Percentiles rank a stretch among this genome's conserved stretches.
Evolutionary conservation across 2,797 vertebrate genomes (phyloP).

Genomic region (Myotis vivesi): DNA sequence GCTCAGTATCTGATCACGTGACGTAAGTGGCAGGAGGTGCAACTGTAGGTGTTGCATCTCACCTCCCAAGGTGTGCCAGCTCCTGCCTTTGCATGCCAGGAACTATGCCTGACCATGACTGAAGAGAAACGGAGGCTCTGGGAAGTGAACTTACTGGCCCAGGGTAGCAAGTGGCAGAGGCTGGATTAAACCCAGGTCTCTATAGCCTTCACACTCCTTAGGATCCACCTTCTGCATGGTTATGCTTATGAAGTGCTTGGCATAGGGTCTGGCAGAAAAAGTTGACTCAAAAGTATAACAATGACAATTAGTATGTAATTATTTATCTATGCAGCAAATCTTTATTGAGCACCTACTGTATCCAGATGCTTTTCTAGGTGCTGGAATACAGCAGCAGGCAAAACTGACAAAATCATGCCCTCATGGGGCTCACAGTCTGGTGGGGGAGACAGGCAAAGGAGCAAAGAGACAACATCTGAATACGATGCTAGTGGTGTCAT

Average conservation of each 20-base stretch:
- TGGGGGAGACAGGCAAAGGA: not conserved
- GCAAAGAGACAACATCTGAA: not conserved
- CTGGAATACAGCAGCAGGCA: not conserved
- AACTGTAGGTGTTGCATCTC: not conserved
- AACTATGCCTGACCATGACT: not conserved
- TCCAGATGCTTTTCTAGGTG: not conserved
- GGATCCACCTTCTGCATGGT: not conserved
- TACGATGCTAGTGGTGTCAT: not conserved
- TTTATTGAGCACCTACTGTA: not conserved
- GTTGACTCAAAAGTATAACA: not conserved
- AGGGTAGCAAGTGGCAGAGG: not conserved
- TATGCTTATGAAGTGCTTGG: not conserved
- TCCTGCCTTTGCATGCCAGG: not conserved
- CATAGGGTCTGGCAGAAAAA: not conserved
- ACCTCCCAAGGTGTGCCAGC: not conserved
- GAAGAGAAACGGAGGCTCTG: not conserved
- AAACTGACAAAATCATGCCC: not conserved
- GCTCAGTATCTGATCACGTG: too few relatives aligned
- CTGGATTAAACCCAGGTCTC: not conserved
- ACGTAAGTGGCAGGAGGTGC: accelerated
- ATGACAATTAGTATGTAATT: not conserved
- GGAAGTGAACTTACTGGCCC: not conserved
- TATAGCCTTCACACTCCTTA: not conserved
- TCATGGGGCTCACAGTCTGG: not conserved
- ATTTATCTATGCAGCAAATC: not conserved